Conservation (phyloP, 2,797 vertebrate genomes). For the Clarias laeviceps region DNA sequence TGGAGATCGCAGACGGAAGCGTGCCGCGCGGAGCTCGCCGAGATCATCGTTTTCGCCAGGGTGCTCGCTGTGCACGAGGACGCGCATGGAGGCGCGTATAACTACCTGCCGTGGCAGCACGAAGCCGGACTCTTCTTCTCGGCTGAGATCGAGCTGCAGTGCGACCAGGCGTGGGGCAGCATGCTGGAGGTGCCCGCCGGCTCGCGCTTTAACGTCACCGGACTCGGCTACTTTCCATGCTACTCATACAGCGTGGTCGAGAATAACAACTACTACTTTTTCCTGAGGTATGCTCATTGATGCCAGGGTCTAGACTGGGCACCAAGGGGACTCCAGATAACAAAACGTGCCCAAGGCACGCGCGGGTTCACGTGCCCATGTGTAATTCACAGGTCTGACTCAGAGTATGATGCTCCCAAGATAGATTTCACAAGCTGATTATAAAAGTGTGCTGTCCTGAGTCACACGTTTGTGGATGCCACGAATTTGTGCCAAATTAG, state of each 20-base stretch:
- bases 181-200: conserved; percentile 85
- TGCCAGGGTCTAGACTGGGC: not conserved
- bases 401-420: too few species aligned
- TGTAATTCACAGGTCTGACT: not conserved
- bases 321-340: not conserved
- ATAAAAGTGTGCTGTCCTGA: not conserved
- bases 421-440: not conserved
- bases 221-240: conserved; percentile 83
- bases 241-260: conserved; percentile 82
- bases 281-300: conserved; percentile 73
- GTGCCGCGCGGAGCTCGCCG: conserved; percentile 82
- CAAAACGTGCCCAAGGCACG: not conserved
- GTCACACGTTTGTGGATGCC: too few species aligned
- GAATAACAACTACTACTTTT: conserved; percentile 85
- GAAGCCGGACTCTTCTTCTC: conserved; percentile 80
- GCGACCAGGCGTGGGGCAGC: conserved; percentile 86
- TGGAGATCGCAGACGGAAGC: conserved; percentile 86
- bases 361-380: not conserved
- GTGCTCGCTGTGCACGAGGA: conserved; percentile 81
- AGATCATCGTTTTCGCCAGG: conserved; percentile 83
- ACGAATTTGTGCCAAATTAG: too few species aligned
- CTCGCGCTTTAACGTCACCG: conserved; percentile 82
- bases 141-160: conserved; percentile 83
- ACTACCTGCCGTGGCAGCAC: conserved; percentile 81
- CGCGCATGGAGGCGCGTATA: conserved; percentile 76